Percentiles rank a stretch among this genome's conserved stretches.
Conservation (phyloP, 2,113 vertebrate genomes). For the Anhinga anhinga region DNA sequence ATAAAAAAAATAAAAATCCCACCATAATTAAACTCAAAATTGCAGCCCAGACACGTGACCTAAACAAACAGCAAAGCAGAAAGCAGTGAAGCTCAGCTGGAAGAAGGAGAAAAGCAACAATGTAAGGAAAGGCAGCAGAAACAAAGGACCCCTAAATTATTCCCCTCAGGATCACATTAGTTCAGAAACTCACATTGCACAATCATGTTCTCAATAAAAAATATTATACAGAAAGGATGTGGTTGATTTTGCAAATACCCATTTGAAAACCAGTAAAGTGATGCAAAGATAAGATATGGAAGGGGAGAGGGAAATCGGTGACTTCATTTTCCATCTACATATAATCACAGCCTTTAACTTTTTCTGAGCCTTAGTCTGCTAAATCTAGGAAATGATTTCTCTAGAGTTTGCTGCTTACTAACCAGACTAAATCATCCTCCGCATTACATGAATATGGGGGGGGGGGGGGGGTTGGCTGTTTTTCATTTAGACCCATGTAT, state of each 20-base stretch:
- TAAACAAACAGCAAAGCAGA: not conserved
- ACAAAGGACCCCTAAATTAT: not conserved
- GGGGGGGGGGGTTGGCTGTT: not conserved
- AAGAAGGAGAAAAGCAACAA: not conserved
- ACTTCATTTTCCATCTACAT: not conserved
- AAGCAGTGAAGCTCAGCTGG: not conserved
- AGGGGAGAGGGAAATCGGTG: not conserved
- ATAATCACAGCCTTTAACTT: not conserved
- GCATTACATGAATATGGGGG: not conserved
- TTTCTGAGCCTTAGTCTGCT: not conserved
- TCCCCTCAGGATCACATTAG: not conserved
- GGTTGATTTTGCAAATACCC: not conserved
- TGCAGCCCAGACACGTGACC: not conserved
- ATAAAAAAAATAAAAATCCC: too few species aligned
- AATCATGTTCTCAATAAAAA: not conserved
- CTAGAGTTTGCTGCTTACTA: not conserved
- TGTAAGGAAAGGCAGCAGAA: not conserved
- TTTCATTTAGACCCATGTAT: not conserved
- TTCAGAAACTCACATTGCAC: not conserved
- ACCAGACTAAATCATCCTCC: not conserved
- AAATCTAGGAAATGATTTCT: not conserved
- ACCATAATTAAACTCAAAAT: not conserved
- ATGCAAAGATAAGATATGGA: not conserved
- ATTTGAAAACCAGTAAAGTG: not conserved
- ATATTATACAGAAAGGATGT: not conserved